phyloP scores from a whole-genome alignment of 2,888 invertebrate species.

The Oscheius onirici region DNA sequence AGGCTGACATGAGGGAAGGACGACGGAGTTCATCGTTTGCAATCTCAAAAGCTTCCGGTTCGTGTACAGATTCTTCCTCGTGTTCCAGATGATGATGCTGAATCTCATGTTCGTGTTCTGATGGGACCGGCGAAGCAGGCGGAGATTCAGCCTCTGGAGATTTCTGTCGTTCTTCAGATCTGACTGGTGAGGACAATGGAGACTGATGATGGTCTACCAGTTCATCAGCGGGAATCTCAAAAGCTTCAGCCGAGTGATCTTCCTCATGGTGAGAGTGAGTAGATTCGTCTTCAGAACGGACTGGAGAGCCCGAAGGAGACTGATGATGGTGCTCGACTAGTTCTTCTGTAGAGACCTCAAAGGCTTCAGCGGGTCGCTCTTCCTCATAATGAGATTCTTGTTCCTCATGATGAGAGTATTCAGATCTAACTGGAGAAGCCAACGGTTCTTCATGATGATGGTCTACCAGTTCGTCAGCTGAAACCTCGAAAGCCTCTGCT shows the following conservation, averaged over 20 bases:
- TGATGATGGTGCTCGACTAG: conserved; percentile 9
- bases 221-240: conserved; percentile 13
- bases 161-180: neutral
- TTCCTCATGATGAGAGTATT: neutral
- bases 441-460: conserved; percentile 8
- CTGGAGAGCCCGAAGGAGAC: neutral
- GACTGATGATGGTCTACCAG: neutral
- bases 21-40: neutral
- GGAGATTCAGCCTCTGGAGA: neutral
- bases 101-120: neutral
- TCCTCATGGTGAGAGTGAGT: neutral
- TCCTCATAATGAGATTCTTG: neutral
- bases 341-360: conserved; percentile 11
- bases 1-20: neutral
- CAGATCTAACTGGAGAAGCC: neutral
- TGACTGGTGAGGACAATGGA: neutral
- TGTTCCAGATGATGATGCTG: neutral
- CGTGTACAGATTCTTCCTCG: neutral
- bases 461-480: conserved; percentile 3
- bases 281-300: neutral
- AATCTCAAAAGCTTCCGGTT: conserved; percentile 4
- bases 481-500: conserved; percentile 12
- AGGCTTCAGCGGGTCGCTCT: neutral
- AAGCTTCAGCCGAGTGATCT: conserved; percentile 1
- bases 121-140: neutral